Percentiles rank a stretch among this genome's conserved stretches.
phyloP scores from a whole-genome alignment of 1,140 invertebrate genomes.

The Heliconius himera region DNA sequence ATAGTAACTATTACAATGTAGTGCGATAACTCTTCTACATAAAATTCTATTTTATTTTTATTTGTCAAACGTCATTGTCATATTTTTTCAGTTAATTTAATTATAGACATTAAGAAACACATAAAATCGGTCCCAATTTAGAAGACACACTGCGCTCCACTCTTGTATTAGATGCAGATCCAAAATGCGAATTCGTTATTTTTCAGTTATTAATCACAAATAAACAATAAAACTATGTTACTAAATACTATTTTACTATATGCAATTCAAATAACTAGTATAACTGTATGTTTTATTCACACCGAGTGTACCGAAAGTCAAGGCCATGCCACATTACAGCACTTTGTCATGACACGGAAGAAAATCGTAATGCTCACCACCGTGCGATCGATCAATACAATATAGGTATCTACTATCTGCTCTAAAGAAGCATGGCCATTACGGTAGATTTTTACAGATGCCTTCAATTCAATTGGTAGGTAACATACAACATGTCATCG shows the following conservation, averaged over 20 bases:
- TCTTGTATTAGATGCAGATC: slow-evolving; percentile 42
- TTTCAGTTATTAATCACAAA: slow-evolving; percentile 51
- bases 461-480: slow-evolving; percentile 58
- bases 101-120: not conserved
- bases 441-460: slow-evolving; percentile 60
- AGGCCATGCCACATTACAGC: slow-evolving; percentile 72
- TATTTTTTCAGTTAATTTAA: not conserved
- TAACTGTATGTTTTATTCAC: slow-evolving; percentile 58
- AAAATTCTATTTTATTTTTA: not conserved
- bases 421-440: slow-evolving; percentile 73
- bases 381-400: slow-evolving; percentile 56
- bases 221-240: slow-evolving; percentile 59
- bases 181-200: slow-evolving; percentile 47
- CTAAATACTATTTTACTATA: slow-evolving; percentile 61
- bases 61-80: not conserved
- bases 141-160: slow-evolving; percentile 29
- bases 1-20: no score
- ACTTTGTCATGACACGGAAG: slow-evolving; percentile 50
- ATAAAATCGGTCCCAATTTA: slow-evolving; percentile 8
- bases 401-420: slow-evolving; percentile 50
- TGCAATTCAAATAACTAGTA: slow-evolving; percentile 60
- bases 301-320: slow-evolving; percentile 53
- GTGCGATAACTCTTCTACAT: no score
- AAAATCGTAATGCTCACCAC: slow-evolving; percentile 53
- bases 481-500: slow-evolving; percentile 65